Conservation (phyloP, 2,888 invertebrate species). For the Ptychoptera albimana region DNA sequence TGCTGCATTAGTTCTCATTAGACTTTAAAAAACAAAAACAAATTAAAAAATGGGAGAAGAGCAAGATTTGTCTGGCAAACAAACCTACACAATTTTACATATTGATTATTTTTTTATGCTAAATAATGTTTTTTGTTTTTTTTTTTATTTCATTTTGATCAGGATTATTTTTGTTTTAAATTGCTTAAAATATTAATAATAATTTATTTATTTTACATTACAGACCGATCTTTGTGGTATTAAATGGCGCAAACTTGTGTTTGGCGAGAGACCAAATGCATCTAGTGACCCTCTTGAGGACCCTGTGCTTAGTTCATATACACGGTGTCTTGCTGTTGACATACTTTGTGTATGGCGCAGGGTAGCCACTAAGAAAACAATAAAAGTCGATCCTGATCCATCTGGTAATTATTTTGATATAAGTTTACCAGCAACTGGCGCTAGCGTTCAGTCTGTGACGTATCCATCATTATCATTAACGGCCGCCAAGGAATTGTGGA, state of each 20-base stretch:
- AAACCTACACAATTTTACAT: neutral
- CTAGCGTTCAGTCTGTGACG: slow-evolving; percentile 37
- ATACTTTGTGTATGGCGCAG: slow-evolving; percentile 97
- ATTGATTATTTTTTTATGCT: neutral
- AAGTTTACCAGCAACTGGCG: slow-evolving; percentile 27
- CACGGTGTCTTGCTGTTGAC: slow-evolving; percentile 82
- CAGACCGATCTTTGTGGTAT: slow-evolving; percentile 99
- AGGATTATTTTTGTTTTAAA: neutral
- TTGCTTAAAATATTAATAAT: neutral
- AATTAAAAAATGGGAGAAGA: neutral
- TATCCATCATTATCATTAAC: slow-evolving; percentile 67
- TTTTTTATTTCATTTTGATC: neutral
- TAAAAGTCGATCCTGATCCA: slow-evolving; percentile 25
- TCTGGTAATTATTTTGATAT: slow-evolving; percentile 15
- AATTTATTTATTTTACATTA: slow-evolving; percentile 25
- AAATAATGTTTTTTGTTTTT: too few relatives aligned
- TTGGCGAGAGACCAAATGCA: slow-evolving; percentile 47
- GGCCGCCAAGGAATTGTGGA: slow-evolving; percentile 95
- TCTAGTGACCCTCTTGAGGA: slow-evolving; percentile 63
- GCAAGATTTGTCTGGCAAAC: too few relatives aligned
- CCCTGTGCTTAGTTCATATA: slow-evolving; percentile 80
- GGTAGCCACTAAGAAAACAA: slow-evolving; percentile 44
- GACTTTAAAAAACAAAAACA: neutral
- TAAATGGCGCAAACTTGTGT: slow-evolving; percentile 90
- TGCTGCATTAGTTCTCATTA: neutral